phyloP scores from a whole-genome alignment of 2,888 invertebrate species.

The Podabrus alpinus region DNA sequence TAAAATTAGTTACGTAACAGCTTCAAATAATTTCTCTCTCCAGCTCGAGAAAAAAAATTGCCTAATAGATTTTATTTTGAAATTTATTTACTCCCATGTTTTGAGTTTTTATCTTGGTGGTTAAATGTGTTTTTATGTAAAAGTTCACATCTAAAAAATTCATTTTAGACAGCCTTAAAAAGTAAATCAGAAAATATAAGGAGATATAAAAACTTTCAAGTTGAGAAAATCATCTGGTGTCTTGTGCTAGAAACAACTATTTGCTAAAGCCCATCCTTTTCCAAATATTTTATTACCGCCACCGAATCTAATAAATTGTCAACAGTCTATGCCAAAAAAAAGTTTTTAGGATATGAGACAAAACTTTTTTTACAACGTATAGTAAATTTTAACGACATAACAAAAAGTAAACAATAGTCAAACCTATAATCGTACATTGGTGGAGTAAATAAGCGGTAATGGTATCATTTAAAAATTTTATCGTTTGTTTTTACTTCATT shows the following conservation, averaged over 20 bases:
- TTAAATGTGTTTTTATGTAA: conserved; percentile 3
- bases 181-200: conserved; percentile 5
- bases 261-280: neutral
- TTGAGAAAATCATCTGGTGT: conserved; percentile 4
- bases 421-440: neutral
- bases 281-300: conserved; percentile 3
- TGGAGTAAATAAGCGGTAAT: neutral
- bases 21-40: neutral
- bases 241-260: conserved; percentile 3
- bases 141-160: conserved; percentile 1
- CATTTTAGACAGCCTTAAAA: conserved; percentile 3
- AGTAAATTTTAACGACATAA: neutral
- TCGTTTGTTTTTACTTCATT: neutral
- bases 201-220: conserved; percentile 2
- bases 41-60: neutral
- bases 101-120: neutral
- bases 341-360: neutral
- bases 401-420: neutral
- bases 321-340: neutral
- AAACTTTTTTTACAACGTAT: neutral
- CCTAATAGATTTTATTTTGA: neutral
- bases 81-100: neutral
- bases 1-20: neutral
- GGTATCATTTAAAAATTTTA: neutral
- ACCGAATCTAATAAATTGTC: conserved; percentile 5